Conservation (phyloP, 92 coral and sea anemone species). For the Zoanthus sociatus region DNA sequence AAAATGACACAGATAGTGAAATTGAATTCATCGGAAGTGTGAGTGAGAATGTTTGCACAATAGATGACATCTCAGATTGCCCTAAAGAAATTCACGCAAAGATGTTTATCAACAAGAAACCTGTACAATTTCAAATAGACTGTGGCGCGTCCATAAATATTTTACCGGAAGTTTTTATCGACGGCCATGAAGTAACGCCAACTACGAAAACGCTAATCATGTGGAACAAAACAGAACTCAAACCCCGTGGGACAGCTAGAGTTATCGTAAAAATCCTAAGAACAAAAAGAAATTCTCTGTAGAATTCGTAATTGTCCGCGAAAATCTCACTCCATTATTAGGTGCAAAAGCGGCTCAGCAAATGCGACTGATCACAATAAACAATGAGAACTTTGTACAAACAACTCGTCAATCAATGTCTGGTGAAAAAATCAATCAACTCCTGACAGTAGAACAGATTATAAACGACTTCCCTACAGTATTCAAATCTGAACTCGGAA, state of each 20-base stretch:
- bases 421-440: slow-evolving; percentile 15
- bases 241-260: slow-evolving; percentile 46
- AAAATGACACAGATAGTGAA: slow-evolving; percentile 42
- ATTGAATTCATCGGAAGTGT: slow-evolving; percentile 12
- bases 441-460: slow-evolving; percentile 5
- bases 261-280: slow-evolving; percentile 48
- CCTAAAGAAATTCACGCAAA: slow-evolving; percentile 49
- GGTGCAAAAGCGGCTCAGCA: slow-evolving; percentile 58
- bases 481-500: background rate
- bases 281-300: slow-evolving; percentile 47
- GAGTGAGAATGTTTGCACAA: background rate
- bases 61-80: background rate
- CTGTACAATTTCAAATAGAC: slow-evolving; percentile 62
- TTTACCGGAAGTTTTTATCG: slow-evolving; percentile 43
- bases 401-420: background rate
- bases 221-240: slow-evolving; percentile 18
- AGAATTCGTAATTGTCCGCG: slow-evolving; percentile 10
- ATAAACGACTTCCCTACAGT: background rate
- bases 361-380: slow-evolving; percentile 24
- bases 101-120: slow-evolving; percentile 26
- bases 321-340: slow-evolving; percentile 29
- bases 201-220: slow-evolving; percentile 35
- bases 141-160: slow-evolving; percentile 62
- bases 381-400: slow-evolving; percentile 51
- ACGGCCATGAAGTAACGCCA: slow-evolving; percentile 44